phyloP scores from a whole-genome alignment of 2,888 invertebrate species.

The Brenthis ino region DNA sequence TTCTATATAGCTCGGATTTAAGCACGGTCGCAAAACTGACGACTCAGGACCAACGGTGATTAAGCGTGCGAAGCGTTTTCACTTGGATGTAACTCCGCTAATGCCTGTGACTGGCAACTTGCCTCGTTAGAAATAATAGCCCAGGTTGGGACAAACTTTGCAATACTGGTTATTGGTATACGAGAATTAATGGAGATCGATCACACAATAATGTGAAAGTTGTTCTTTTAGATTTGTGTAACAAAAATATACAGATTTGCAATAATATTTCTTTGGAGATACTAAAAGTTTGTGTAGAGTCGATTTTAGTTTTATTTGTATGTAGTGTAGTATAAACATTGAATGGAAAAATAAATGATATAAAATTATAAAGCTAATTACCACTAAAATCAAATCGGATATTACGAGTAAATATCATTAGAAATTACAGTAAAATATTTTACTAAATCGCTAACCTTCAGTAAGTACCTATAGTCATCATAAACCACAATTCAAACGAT shows the following conservation, averaged over 20 bases:
- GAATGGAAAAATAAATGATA: too few species aligned
- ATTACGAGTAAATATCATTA: too few species aligned
- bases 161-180: conserved; percentile 5
- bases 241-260: background rate
- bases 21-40: conserved; percentile 28
- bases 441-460: too few species aligned
- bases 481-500: too few species aligned
- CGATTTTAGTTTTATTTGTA: too few species aligned
- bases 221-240: background rate
- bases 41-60: conserved; percentile 48
- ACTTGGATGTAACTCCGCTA: conserved; percentile 29
- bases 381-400: too few species aligned
- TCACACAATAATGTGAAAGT: background rate
- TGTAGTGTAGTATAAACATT: too few species aligned
- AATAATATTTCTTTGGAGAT: background rate
- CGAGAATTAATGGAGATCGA: background rate
- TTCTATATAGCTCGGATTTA: background rate
- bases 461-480: too few species aligned
- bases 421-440: too few species aligned
- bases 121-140: conserved; percentile 36
- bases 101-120: conserved; percentile 34
- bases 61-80: conserved; percentile 62
- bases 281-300: too few species aligned
- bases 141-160: conserved; percentile 12
- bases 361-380: too few species aligned